Evolutionary conservation across 2,888 invertebrate species (phyloP), one percentile per base, ranked within the genome.

Genomic region (Cataglyphis cursor): DNA sequence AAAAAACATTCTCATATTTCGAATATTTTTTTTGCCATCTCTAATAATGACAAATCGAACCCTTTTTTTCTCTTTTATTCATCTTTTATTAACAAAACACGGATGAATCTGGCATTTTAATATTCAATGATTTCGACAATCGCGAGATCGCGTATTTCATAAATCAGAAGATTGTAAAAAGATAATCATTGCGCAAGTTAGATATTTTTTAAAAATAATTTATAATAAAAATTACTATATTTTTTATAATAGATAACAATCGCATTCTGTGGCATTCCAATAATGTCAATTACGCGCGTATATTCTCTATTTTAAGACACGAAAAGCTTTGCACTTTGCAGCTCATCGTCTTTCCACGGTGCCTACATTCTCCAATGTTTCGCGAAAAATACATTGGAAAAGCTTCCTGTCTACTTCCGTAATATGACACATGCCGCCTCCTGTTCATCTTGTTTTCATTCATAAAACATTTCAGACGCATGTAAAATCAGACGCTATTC

Each of bases 291-390:
- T 51, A 51, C 31, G 21, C 62, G 48, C 31, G 41, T 57, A 68
- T 21, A 51, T 83, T 81, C 31, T 78, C 74, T 82, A 85, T 87
- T 85, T 87, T 78, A 73, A 65, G 82, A 82, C 31, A 10, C 31
- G 35, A 8, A 31, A 75, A 51, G n/a, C 75, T 64, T 1, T 44
- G 44, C 15, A 18, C 31, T 59, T 82, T 84, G 82, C 80, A 31
- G 31, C 75, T 82, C 82, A 75, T 86, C 85, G 68, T 75, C 61
- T 80, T 68, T n/a, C 68, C 76, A 44, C 41, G 57, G n/a, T 24
- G 57, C 0, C 18, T 18, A 18, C 28, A 41, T 59, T 18, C 59
- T 57, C 44, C 44, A 44, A 57, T 15, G 74, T 44, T 65, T 64
- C 76, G 65, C 75, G 31, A 65, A 57, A 81, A 76, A 75, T 57